Evolutionary conservation across 2,797 vertebrate genomes (phyloP), one percentile per base, ranked within the genome.

Genomic region (Momotus momota): DNA sequence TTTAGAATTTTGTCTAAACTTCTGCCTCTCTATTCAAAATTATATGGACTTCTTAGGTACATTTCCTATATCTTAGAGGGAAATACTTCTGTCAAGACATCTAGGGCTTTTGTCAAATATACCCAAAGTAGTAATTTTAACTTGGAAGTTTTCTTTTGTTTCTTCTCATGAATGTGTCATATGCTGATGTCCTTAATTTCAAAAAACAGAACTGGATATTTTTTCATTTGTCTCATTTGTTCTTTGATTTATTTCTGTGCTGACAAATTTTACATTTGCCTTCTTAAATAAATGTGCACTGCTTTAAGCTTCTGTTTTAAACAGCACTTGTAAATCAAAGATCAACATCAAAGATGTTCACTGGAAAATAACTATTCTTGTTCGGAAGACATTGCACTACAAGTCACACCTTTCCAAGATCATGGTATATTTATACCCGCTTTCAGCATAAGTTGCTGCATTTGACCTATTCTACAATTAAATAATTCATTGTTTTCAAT

Each of bases 211-310:
- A 90, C 61, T 88, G 82, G 67, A 92, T 35, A 4, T 81, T 49
- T 54, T 93, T 95, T 71, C 26, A 79, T 84, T 81, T 86, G 38
- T 91, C 31, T 96, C 55, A 29, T 83, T 35, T 94, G 55, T 84
- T 81, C 88, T 66, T 43, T 60, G 86, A 83, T 93, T 49, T 86
- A 85, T 81, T 93, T 94, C 58, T 58, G 35, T 81, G 35, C 57
- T 90, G 80, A 41, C 67, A 81, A 41, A 93, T 95, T 93, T 69
- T 75, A 81, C 38, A 78, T 72, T 45, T 86, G 66, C 77, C 96
- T 94, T 77, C 54, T 93, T 85, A 86, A 94, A 90, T 87, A 93
- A 88, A 92, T 66, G 46, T 78, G 60, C 31, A 10, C 13, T 85
- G 61, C 62, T 95, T 93, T 81, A 87, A 65, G 54, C 31, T 88